Evolutionary conservation across 2,888 invertebrate species (phyloP).

Genomic region (Synergus umbraculus): DNA sequence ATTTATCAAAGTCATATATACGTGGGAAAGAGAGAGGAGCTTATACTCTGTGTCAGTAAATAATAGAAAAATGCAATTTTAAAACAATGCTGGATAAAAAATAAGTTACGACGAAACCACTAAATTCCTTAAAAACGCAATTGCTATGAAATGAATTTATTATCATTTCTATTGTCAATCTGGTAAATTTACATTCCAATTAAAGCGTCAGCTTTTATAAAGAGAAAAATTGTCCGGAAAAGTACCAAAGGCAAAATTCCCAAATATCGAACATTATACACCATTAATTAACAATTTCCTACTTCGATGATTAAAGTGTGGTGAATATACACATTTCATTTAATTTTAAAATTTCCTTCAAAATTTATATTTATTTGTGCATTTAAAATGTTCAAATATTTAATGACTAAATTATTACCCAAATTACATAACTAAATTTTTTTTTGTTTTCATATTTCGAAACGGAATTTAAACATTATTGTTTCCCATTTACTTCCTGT

Average conservation of each 20-base stretch:
- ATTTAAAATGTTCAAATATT: background rate
- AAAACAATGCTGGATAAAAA: background rate
- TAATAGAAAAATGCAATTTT: background rate
- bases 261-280: background rate
- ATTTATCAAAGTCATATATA: background rate
- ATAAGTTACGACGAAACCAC: background rate
- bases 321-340: background rate
- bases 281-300: background rate
- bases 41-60: background rate
- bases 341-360: no score
- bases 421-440: background rate
- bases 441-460: background rate
- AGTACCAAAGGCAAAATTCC: background rate
- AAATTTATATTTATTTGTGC: no score
- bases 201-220: conserved; percentile 2
- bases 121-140: background rate
- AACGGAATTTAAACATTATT: background rate
- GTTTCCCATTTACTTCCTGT: background rate
- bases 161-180: conserved; percentile 9
- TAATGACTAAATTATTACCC: background rate
- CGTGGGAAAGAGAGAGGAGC: no score
- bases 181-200: conserved; percentile 17
- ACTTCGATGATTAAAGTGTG: background rate
- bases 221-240: no score
- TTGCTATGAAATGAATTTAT: background rate